A percentile compares a stretch with the other conserved stretches of the same genome.
Conservation (phyloP, 2,113 vertebrate genomes). For the Centrocercus urophasianus region DNA sequence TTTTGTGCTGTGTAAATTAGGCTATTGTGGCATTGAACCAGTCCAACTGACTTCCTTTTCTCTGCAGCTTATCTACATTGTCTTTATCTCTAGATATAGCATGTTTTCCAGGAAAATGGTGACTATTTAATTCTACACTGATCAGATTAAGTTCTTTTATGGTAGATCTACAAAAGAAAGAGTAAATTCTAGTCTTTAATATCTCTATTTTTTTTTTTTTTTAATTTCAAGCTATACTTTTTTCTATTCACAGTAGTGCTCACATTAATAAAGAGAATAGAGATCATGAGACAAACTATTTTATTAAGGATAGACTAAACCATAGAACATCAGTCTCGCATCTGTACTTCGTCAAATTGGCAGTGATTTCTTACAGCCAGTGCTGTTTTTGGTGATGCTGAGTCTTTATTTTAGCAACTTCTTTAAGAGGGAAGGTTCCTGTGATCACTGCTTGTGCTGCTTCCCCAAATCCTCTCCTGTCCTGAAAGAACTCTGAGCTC, state of each 20-base stretch:
- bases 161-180: conserved; percentile 9
- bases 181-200: neutral
- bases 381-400: neutral
- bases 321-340: neutral
- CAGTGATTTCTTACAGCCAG: neutral
- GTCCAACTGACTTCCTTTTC: conserved; percentile 7
- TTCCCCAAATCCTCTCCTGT: neutral
- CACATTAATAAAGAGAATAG: neutral
- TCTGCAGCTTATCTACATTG: neutral
- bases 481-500: neutral
- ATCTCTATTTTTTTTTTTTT: conserved; percentile 14
- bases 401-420: neutral
- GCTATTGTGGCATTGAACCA: neutral
- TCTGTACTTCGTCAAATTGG: neutral
- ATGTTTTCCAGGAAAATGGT: neutral
- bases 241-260: neutral
- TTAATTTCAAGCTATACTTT: conserved; percentile 25
- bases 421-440: neutral
- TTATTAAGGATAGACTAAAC: neutral
- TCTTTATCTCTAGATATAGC: neutral
- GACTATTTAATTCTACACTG: conserved; percentile 1
- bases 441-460: neutral
- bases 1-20: neutral
- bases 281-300: neutral
- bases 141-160: conserved; percentile 57